Evolutionary conservation across 2,797 vertebrate genomes (phyloP), one percentile per base, ranked within the genome.

Genomic region (Moxostoma hubbsi): DNA sequence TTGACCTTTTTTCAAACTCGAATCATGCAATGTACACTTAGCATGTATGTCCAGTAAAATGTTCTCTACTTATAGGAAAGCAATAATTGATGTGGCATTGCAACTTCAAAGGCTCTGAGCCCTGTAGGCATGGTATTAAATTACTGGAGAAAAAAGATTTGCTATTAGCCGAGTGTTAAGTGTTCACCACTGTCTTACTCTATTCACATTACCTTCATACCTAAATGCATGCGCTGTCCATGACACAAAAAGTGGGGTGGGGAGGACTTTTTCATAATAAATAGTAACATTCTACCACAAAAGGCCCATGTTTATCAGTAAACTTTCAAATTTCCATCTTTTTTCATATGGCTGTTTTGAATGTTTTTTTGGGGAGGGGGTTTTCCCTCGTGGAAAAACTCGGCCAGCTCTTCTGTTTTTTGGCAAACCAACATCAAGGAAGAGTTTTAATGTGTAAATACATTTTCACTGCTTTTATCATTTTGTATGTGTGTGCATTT

Each of bases 81-180:
- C 92, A 88, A 92, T 94, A 93, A 94, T 92, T 93, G 91, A 92
- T 93, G 93, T 91, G 91, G 92, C 90, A 91, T 92, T 93, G 87
- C 87, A 86, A 92, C 92, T 93, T 93, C 92, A 93, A 93, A 94
- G 92, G 83, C 89, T 83, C 83, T 86, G 84, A 86, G 90, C 89
- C 91, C 92, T 36, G 51, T 87, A 89, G 91, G 91, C 92, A 87
- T 81, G 49, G 88, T 85, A 86, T 88, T 89, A 93, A 92, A 93
- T 94, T 89, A 92, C 91, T 89, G 89, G 85, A 91, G 90, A 89
- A 91, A 91, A 87, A 85, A 86, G 88, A 92, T 91, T 91, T 89
- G 87, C 89, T 87, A 91, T 93, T 93, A 93, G 89, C 88, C 73
- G 71, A 81, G 89, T 87, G 90, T 92, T 89, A 90, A 92, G 89